Conservation (phyloP, 2,797 vertebrate genomes). For the Paedocypris micromegethes region DNA sequence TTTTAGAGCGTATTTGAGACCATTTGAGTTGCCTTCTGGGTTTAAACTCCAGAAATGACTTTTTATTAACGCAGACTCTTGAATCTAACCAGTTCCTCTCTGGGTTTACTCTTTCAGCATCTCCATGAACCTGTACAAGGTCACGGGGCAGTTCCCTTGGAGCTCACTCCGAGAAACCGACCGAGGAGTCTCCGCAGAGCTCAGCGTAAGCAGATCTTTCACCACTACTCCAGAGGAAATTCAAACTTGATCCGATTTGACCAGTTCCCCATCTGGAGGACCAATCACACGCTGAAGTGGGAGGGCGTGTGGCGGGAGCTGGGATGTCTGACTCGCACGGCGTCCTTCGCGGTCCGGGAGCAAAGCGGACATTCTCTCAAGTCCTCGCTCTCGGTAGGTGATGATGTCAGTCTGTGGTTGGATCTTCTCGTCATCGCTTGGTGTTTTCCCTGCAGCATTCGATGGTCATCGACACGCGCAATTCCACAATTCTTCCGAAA, state of each 20-base stretch:
- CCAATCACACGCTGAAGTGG: slow-evolving; percentile 89
- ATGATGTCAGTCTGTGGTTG: too few relatives aligned
- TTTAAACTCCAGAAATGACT: background rate
- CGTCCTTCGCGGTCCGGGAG: slow-evolving; percentile 88
- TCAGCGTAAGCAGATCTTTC: slow-evolving; percentile 71
- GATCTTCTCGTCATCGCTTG: too few relatives aligned
- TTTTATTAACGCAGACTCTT: background rate
- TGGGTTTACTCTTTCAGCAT: slow-evolving; percentile 65
- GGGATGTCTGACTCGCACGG: slow-evolving; percentile 84
- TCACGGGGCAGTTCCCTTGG: slow-evolving; percentile 98
- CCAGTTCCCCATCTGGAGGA: slow-evolving; percentile 93
- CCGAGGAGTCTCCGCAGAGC: slow-evolving; percentile 83
- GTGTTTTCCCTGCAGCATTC: slow-evolving; percentile 71
- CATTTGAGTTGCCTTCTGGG: too few relatives aligned
- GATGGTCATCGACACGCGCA: slow-evolving; percentile 93
- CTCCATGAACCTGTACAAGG: slow-evolving; percentile 87
- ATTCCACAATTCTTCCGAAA: slow-evolving; percentile 86
- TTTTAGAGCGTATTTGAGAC: too few relatives aligned
- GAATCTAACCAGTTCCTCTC: background rate
- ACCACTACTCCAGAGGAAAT: too few relatives aligned
- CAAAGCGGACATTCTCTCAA: slow-evolving; percentile 96
- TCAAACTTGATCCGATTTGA: too few relatives aligned
- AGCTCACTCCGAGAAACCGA: slow-evolving; percentile 95
- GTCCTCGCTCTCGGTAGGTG: slow-evolving; percentile 85
- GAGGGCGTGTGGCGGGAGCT: slow-evolving; percentile 95